phyloP scores from a whole-genome alignment of 2,888 invertebrate species.

The Polylopha cassiicola region DNA sequence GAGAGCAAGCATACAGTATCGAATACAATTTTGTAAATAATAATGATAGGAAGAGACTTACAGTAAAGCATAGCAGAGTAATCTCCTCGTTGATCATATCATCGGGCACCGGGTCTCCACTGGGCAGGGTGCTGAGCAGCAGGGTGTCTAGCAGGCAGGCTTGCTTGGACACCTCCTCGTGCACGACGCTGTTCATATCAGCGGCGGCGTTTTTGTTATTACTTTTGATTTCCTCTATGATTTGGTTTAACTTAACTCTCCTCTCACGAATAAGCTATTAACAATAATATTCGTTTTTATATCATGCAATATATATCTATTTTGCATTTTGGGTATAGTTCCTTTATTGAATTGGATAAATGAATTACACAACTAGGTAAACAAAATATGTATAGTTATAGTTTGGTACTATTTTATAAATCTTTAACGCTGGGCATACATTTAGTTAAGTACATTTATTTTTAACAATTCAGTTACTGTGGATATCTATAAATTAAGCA shows the following conservation, averaged over 20 bases:
- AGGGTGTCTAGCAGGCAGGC: constrained; percentile 35
- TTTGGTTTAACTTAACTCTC: constrained; percentile 28
- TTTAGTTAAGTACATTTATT: too few relatives aligned
- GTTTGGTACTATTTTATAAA: too few relatives aligned
- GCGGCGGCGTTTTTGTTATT: constrained; percentile 30
- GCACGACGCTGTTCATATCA: constrained; percentile 21
- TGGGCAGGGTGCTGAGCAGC: constrained; percentile 30
- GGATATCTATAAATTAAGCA: too few relatives aligned
- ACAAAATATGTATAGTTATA: too few relatives aligned
- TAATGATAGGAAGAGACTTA: constrained; percentile 23
- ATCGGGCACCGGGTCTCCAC: constrained; percentile 32
- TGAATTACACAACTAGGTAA: too few relatives aligned
- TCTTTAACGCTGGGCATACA: too few relatives aligned
- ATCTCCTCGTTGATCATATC: constrained; percentile 38
- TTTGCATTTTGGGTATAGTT: too few relatives aligned
- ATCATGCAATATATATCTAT: not conserved
- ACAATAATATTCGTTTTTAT: constrained; percentile 1
- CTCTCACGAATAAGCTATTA: constrained; percentile 31
- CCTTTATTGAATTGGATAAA: too few relatives aligned
- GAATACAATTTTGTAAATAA: too few relatives aligned
- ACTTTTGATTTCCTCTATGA: constrained; percentile 29
- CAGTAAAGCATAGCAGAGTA: constrained; percentile 35
- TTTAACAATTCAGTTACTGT: too few relatives aligned
- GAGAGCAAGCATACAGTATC: not conserved
- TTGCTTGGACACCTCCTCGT: constrained; percentile 27